Base-by-base conservation (phyloP, 2,797 vertebrate species). In the Enteromius treurensis region DNA sequence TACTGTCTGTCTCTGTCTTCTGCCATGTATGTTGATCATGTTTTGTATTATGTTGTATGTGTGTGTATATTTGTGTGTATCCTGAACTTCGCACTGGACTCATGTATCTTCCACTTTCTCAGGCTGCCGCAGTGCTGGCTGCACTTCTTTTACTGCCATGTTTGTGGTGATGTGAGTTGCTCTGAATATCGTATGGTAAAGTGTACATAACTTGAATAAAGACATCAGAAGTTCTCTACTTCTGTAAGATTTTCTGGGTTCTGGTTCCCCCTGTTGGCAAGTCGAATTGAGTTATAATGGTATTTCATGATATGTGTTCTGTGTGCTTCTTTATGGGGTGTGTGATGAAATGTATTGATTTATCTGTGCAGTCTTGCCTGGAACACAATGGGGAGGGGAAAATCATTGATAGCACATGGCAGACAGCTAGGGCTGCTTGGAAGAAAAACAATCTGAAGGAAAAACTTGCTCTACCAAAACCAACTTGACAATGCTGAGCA, bases 201-300 rank as follows among this genome's bases (percentile, higher is more conserved):
- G 45, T 85, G 77, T 87, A 80, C 75, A 81, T 74, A 26, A 76
- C 51, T 74, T 80, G 73, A 85, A 85, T 87, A 85, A 87, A 87
- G 51, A 75, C 23, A 51, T 49, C 32, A 42, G 37, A 85, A n/a
- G 9, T 14, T 11, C 40, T 51, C 9, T 55, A 51, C 34, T 45
- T 8, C 34, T 51, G 5, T 15, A 10, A 6, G 9, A n/a, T 51
- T 80, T 64, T 49, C 4, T 70, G 17, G 32, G 23, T 73, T 64
- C 42, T 83, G 71, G 34, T 49, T 76, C 85, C 77, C 81, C 53
- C 85, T 83, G 51, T n/a, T 76, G 85, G 69, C 8, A 26, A 42
- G 45, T 79, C 2, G 0, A 60, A 9, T 19, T 21, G 29, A 13
- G 2, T 53, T 21, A 34, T 2, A 71, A 47, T 5, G 14, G 32